Conservation (phyloP, 2,888 invertebrate species). For the Bombyx huttoni region DNA sequence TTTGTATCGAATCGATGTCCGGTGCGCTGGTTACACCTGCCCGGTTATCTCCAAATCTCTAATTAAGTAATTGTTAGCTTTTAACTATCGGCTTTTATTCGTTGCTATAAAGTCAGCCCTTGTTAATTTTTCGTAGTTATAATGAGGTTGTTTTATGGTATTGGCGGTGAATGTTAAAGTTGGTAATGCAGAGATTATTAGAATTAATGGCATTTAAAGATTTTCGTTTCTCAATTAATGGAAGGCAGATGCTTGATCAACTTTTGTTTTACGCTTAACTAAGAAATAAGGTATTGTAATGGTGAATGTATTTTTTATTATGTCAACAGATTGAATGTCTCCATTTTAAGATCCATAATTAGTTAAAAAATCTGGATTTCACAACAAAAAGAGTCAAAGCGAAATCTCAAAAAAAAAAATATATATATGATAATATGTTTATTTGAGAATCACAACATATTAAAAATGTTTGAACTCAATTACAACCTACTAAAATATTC, state of each 20-base stretch:
- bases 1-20: conserved; percentile 69
- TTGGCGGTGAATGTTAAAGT: conserved; percentile 1
- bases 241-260: conserved; percentile 3
- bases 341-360: too few relatives aligned
- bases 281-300: too few relatives aligned
- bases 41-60: conserved; percentile 42
- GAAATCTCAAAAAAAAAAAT: too few relatives aligned
- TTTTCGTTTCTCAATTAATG: neutral
- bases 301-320: too few relatives aligned
- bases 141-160: conserved; percentile 6
- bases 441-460: neutral
- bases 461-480: neutral
- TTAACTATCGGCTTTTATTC: conserved; percentile 23
- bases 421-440: too few relatives aligned
- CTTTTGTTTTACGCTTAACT: too few relatives aligned
- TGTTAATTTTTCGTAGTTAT: conserved; percentile 5
- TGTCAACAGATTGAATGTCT: too few relatives aligned
- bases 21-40: conserved; percentile 60
- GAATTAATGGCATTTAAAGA: neutral
- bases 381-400: too few relatives aligned
- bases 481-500: neutral
- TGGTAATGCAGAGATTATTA: conserved; percentile 1
- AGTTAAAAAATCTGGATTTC: too few relatives aligned
- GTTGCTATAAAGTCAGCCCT: conserved; percentile 6
- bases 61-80: conserved; percentile 56